Evolutionary conservation across 2,888 invertebrate genomes (phyloP).

Genomic region (Lamproptera curius): DNA sequence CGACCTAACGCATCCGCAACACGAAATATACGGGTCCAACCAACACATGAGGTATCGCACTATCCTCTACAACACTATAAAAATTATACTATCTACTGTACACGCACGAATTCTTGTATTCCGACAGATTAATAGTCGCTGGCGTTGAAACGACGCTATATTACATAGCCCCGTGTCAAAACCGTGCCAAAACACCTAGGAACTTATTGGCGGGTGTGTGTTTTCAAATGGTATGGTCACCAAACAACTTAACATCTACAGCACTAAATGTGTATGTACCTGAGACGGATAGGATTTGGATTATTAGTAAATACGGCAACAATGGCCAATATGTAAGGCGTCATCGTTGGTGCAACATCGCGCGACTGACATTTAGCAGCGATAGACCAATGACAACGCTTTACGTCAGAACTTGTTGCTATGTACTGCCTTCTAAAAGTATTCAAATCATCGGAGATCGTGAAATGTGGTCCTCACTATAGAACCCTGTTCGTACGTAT

Average conservation of each 20-base stretch:
- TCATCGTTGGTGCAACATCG: no score
- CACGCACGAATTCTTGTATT: slow-evolving; percentile 36
- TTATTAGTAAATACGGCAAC: no score
- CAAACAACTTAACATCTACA: not conserved
- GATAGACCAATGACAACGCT: no score
- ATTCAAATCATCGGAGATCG: not conserved
- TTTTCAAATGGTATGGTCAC: no score
- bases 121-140: not conserved
- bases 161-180: no score
- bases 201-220: slow-evolving; percentile 9
- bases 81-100: slow-evolving; percentile 55
- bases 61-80: slow-evolving; percentile 30
- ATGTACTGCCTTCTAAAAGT: no score
- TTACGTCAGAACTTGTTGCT: no score
- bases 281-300: no score
- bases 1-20: not conserved
- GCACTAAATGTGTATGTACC: no score
- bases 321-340: no score
- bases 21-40: slow-evolving; percentile 33
- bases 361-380: no score
- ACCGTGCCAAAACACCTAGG: slow-evolving; percentile 7
- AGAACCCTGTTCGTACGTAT: slow-evolving; percentile 12
- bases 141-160: slow-evolving; percentile 2
- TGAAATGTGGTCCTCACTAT: slow-evolving; percentile 2
- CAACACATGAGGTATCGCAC: slow-evolving; percentile 38